Evolutionary conservation across 2,797 vertebrate genomes (phyloP).

Genomic region (Nannoperca obscura): DNA sequence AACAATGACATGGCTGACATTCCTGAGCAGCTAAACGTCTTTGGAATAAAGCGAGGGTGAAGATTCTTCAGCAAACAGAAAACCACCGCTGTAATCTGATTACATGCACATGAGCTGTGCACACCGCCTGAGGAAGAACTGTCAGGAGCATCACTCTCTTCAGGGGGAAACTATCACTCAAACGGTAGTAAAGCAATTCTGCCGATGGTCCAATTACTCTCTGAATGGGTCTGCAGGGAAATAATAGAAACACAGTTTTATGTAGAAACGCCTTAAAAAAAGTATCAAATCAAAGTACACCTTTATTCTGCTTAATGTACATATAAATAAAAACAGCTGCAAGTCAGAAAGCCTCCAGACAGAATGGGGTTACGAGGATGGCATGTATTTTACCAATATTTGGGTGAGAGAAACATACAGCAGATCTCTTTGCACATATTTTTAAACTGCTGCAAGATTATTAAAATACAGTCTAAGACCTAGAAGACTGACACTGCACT

Average conservation of each 20-base stretch:
- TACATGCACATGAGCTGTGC: background rate
- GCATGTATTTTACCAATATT: background rate
- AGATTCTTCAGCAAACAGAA: background rate
- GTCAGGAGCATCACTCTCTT: background rate
- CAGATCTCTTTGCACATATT: background rate
- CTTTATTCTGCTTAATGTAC: background rate
- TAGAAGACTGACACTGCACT: background rate
- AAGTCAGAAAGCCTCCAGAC: slow-evolving; percentile 10
- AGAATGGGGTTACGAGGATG: slow-evolving; percentile 16
- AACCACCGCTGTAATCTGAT: background rate
- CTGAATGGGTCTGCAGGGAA: background rate
- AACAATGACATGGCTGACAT: background rate
- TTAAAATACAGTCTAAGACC: background rate
- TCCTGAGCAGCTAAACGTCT: background rate
- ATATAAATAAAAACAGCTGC: background rate
- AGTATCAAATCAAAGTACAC: background rate
- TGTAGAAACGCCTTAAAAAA: background rate
- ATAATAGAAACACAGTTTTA: background rate
- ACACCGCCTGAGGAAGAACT: background rate
- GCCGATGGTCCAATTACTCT: background rate
- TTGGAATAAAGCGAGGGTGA: background rate
- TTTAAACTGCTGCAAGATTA: slow-evolving; percentile 4
- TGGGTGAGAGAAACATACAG: background rate
- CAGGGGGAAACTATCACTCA: background rate
- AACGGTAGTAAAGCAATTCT: background rate